Percentiles rank a stretch among this genome's conserved stretches.
Evolutionary conservation across 2,888 invertebrate genomes (phyloP).

Genomic region (Synergus laeviventris): DNA sequence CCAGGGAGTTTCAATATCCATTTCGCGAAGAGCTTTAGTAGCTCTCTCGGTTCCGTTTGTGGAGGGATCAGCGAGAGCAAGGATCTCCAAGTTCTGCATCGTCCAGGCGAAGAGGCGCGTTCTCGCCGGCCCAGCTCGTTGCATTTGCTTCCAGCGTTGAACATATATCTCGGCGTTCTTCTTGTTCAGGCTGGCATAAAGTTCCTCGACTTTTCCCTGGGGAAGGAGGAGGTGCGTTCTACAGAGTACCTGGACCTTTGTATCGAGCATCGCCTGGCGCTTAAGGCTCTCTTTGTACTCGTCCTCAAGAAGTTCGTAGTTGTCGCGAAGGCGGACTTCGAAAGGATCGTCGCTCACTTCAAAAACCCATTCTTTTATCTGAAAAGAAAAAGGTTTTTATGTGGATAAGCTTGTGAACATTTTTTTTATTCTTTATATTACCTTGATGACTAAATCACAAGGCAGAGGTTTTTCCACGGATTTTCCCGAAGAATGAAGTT

Average conservation of each 20-base stretch:
- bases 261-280: constrained; percentile 91
- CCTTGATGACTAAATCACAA: constrained; percentile 92
- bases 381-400: constrained; percentile 56
- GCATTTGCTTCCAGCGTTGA: constrained; percentile 88
- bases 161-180: constrained; percentile 98
- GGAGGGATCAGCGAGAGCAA: constrained; percentile 90
- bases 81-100: constrained; percentile 84
- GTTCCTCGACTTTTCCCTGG: constrained; percentile 90
- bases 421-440: constrained; percentile 66
- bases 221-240: constrained; percentile 90
- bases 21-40: constrained; percentile 84
- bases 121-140: constrained; percentile 80
- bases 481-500: constrained; percentile 82
- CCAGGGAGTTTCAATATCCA: constrained; percentile 94
- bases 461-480: constrained; percentile 86
- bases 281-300: constrained; percentile 96
- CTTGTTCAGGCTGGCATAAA: constrained; percentile 90
- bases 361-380: constrained; percentile 91
- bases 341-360: constrained; percentile 99
- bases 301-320: constrained; percentile 95
- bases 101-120: constrained; percentile 92
- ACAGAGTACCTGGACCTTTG: constrained; percentile 89
- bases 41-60: constrained; percentile 90
- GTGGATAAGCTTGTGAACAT: no score
- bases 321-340: constrained; percentile 96